Base-by-base conservation (phyloP, 1,140 invertebrate genomes). In the Drosophila mojavensis region DNA sequence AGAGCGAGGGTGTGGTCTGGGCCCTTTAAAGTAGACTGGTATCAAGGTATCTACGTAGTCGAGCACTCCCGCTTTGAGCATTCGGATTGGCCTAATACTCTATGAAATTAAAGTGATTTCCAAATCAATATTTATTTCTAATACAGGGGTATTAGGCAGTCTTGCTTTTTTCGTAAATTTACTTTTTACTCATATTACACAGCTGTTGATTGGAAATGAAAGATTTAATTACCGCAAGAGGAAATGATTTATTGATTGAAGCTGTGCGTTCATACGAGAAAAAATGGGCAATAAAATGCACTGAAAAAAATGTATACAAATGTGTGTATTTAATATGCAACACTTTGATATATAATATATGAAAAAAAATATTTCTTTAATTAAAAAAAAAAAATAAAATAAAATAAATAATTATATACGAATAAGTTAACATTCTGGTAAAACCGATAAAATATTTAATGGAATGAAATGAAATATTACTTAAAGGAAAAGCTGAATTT, bases 161-260 rank as follows among this genome's bases (percentile, higher is more conserved):
- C 26, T 41, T 24, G 45, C 33, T 64, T 53, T 41, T 45, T 55
- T 43, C 13, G 20, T 43, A 43, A 43, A 5, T 55, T 9, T 39
- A 28, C 36, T 45, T 51, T 59, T 39, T 4, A 26, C 30, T 28
- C 7, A 41, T 20, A 1, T 33, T 24, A 41, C 28, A 63, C 6
- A 11, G 39, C 11, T 17, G 15, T n/a, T 70, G 70, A 78, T 82
- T 72, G 62, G 36, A 54, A 48, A 41, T 28, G n/a, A 51, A 54
- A 59, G 60, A 68, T 85, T 81, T 81, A 85, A 81, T 85, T 85
- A 81, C 33, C 2, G 58, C n/a, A 28, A 26, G 43, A 50, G 78
- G 70, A 81, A 81, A 86, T 86, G 54, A 81, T 70, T 50, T 71
- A 81, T 85, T 78, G 75, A 86, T 85, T 86, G 75, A 43, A 24